Percentiles rank a stretch among this genome's conserved stretches.
Evolutionary conservation across 2,797 vertebrate genomes (phyloP).

Genomic region (Bradypodion pumilum): DNA sequence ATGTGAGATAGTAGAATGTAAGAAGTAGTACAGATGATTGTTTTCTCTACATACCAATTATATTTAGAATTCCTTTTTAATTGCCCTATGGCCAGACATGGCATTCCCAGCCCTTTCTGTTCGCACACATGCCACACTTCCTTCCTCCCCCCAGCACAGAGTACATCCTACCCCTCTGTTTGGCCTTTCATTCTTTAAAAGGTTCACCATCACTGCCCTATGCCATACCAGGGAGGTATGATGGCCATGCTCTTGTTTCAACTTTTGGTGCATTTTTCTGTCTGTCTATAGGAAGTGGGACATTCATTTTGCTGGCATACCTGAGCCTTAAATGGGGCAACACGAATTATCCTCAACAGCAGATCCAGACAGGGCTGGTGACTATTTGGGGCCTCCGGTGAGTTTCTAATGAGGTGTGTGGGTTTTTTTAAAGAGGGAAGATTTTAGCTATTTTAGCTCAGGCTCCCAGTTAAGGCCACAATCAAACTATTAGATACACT

Average conservation of each 20-base stretch:
- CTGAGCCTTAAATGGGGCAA: constrained; percentile 82
- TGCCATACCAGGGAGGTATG: neutral
- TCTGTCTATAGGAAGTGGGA: constrained; percentile 74
- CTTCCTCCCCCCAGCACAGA: too few relatives aligned
- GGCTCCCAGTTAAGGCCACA: neutral
- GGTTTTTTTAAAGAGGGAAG: neutral
- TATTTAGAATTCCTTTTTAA: neutral
- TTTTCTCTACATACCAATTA: neutral
- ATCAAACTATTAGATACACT: neutral
- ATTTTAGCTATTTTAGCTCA: neutral
- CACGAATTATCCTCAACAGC: constrained; percentile 75
- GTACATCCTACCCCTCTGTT: too few relatives aligned
- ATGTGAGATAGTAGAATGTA: too few relatives aligned
- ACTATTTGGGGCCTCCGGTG: constrained; percentile 83
- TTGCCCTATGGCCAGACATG: too few relatives aligned
- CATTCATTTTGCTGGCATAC: constrained; percentile 81
- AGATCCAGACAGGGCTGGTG: constrained; percentile 81
- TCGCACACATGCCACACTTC: too few relatives aligned
- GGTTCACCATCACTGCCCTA: too few relatives aligned
- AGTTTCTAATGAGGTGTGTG: constrained; percentile 12
- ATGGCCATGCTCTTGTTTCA: neutral
- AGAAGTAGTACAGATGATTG: neutral
- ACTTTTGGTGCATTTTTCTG: neutral
- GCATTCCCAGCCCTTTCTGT: too few relatives aligned
- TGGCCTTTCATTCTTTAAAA: too few relatives aligned